Evolutionary conservation across 2,113 vertebrate species (phyloP).

Genomic region (Agapornis roseicollis): DNA sequence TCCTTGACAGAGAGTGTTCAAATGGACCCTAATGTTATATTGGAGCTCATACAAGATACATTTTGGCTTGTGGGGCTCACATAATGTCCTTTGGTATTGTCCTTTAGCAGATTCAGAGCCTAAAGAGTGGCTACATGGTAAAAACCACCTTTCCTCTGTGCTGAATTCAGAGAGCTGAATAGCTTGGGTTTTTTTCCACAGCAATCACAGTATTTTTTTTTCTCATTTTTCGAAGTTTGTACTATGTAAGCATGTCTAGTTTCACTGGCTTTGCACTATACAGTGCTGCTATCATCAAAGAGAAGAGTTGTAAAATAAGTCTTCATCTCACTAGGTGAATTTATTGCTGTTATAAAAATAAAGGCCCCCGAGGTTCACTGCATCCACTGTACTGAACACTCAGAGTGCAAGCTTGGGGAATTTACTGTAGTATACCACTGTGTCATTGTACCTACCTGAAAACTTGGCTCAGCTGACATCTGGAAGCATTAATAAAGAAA

Average conservation of each 20-base stretch:
- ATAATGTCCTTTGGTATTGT: background rate
- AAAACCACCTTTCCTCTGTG: background rate
- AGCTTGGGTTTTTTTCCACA: background rate
- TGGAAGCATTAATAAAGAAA: constrained; percentile 68
- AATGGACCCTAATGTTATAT: background rate
- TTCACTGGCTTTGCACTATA: constrained; percentile 22
- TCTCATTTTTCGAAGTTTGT: background rate
- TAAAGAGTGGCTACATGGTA: background rate
- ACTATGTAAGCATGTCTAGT: background rate
- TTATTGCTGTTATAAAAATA: constrained; percentile 73
- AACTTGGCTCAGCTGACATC: constrained; percentile 32
- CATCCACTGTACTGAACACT: constrained; percentile 51
- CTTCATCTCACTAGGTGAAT: constrained; percentile 64
- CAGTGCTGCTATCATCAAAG: constrained; percentile 40
- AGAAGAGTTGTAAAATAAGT: constrained; percentile 58
- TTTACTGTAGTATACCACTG: constrained; percentile 55
- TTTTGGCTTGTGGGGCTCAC: background rate
- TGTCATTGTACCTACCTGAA: constrained; percentile 64
- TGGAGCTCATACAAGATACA: background rate
- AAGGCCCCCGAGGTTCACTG: constrained; percentile 55
- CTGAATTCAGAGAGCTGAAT: background rate
- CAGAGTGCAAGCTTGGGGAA: constrained; percentile 50
- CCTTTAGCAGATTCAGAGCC: background rate
- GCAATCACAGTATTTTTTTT: background rate
- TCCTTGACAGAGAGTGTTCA: background rate